Evolutionary conservation across 1,140 invertebrate species (phyloP), one percentile per base, ranked within the genome.

Genomic region (Limonius californicus): DNA sequence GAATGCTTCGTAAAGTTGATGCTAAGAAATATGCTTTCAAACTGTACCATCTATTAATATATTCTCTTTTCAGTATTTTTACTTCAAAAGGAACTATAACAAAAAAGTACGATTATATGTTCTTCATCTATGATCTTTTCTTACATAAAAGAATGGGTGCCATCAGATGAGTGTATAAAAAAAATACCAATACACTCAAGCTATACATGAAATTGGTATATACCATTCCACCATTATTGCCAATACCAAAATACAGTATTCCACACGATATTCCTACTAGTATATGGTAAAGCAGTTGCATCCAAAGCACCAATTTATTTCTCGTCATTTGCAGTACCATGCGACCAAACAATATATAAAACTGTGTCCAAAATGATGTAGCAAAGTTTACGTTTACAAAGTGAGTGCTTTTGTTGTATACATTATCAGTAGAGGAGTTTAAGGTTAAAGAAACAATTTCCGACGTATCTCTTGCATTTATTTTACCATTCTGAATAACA

Each of bases 1-100:
- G 89, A 19, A 90, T 79, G 39, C 82, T 82, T 0, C 91, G 84
- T 57, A 94, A 72, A 0, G 91, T 88, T 66, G 91, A 83, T 0
- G 94, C 92, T 7, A 88, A 81, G 73, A 93, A 97, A 73, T 97
- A 97, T 0, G 94, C 87, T 74, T 91, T 91, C 8, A 97, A 76
- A 18, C 89, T 87, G 76, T 96, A 98, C 94, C 94, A 98, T 64
- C 91, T 85, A 76, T 98, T 98, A 67, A 95, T 90, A 72, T 96
- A 89, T 78, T 98, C 95, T 50, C 92, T 79, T 63, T 91, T 89
- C 64, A 97, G 79, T 2, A 95, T 80, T 43, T 87, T 83, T 50
- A 95, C 89, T 80, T 97, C 93, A 9, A 86, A 80, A 0, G 94
- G 94, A 86, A 94, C 94, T 97, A 9, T 4, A 68, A 68, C 60